These are phyloP conservation scores for Tenthredo livida DNA, from an alignment of 2,888 invertebrate genomes.

Conservation along the genomic window DNA sequence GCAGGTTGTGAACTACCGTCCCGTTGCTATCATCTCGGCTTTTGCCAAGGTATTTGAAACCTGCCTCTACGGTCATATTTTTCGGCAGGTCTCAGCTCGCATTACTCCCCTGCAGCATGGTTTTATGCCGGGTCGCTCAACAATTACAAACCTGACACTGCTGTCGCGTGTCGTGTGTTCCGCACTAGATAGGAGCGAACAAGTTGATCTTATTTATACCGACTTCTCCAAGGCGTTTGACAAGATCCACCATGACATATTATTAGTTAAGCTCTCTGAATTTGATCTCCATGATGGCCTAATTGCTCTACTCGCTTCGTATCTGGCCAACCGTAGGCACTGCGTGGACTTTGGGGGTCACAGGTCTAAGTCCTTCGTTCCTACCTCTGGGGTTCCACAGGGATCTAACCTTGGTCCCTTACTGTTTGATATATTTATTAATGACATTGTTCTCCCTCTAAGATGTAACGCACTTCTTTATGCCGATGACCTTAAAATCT, in stretches of 20 bases:
- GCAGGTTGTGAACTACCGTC: too few relatives aligned
- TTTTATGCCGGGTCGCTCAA: neutral
- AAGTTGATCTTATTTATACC: neutral
- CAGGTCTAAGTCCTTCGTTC: neutral
- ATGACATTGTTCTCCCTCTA: slow-evolving; percentile 30
- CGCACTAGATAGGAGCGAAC: neutral
- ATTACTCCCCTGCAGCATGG: neutral
- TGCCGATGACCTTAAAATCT: slow-evolving; percentile 42
- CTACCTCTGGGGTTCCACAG: slow-evolving; percentile 42
- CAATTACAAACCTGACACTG: neutral
- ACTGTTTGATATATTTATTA: slow-evolving; percentile 45
- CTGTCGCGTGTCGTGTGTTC: neutral
- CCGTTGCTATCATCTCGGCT: too few relatives aligned
- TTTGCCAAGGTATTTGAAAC: too few relatives aligned
- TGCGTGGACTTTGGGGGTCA: too few relatives aligned
- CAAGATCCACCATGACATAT: neutral
- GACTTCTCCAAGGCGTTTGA: neutral
- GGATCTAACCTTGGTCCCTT: slow-evolving; percentile 49
- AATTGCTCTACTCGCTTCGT: too few relatives aligned
- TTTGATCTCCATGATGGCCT: neutral
- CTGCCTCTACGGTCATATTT: too few relatives aligned
- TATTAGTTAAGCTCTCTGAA: neutral
- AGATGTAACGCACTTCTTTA: neutral
- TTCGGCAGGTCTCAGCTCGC: neutral
- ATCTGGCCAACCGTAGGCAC: neutral